Conservation (phyloP, 2,797 vertebrate genomes). For the Lepidocolaptes lacrymiger region DNA sequence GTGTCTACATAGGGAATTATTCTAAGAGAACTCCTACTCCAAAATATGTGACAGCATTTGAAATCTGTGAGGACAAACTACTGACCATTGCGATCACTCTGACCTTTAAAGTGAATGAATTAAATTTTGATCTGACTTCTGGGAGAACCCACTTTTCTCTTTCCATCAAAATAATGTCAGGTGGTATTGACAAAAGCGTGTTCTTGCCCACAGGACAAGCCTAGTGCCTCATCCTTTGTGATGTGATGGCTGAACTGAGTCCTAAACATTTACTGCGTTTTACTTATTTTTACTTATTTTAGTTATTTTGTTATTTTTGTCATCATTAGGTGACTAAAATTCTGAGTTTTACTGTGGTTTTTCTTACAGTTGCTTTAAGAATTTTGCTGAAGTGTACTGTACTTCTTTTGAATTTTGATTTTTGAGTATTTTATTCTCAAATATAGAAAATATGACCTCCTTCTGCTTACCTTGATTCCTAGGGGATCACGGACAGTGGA, state of each 20-base stretch:
- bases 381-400: neutral
- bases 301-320: neutral
- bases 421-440: neutral
- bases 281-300: neutral
- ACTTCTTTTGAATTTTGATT: neutral
- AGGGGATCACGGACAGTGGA: slow-evolving; percentile 90
- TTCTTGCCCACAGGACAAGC: neutral
- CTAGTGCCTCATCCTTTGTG: neutral
- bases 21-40: neutral
- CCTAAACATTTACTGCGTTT: neutral
- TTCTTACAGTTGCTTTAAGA: neutral
- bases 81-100: neutral
- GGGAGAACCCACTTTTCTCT: neutral
- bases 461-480: slow-evolving; percentile 5
- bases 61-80: neutral
- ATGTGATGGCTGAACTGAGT: neutral
- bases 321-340: neutral
- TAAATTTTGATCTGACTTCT: neutral
- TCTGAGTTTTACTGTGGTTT: neutral
- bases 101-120: neutral
- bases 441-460: neutral
- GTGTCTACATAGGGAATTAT: neutral
- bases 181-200: neutral
- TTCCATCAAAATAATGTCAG: neutral
- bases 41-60: neutral